phyloP scores from a whole-genome alignment of 2,797 vertebrate genomes.

The Mareca strepera region DNA sequence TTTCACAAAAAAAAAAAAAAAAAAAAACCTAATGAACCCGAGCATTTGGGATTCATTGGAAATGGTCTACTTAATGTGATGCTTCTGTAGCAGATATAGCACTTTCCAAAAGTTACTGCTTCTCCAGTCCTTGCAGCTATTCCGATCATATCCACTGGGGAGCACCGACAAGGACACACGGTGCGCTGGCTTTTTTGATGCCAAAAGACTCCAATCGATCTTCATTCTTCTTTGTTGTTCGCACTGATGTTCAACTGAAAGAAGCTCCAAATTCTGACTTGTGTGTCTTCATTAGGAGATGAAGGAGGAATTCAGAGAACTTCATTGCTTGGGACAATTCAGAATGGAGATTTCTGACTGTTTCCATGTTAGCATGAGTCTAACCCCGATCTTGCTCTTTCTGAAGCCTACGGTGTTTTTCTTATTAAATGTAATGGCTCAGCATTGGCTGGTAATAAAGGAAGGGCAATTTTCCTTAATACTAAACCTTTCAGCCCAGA shows the following conservation, averaged over 20 bases:
- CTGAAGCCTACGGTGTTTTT: background rate
- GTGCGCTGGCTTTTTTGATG: constrained; percentile 9
- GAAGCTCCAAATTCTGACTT: background rate
- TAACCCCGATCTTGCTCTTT: background rate
- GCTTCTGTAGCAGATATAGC: constrained; percentile 3
- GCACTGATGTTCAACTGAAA: background rate
- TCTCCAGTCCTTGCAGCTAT: constrained; percentile 46
- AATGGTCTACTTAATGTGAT: constrained; percentile 40
- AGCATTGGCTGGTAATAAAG: constrained; percentile 15
- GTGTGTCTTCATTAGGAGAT: background rate
- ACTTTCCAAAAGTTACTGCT: constrained; percentile 50
- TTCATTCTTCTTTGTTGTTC: constrained; percentile 36
- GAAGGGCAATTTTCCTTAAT: background rate
- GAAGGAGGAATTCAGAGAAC: background rate
- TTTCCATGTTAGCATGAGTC: background rate
- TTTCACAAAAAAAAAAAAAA: constrained; percentile 21
- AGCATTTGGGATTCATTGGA: constrained; percentile 40
- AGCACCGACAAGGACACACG: constrained; percentile 16
- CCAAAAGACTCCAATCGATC: constrained; percentile 17
- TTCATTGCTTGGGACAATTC: background rate
- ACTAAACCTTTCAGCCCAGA: constrained; percentile 17
- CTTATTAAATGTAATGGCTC: background rate
- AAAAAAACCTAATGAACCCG: constrained; percentile 28
- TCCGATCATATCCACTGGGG: background rate
- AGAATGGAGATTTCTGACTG: background rate